phyloP scores from a whole-genome alignment of 2,888 invertebrate species.

The Polia nebulosa region DNA sequence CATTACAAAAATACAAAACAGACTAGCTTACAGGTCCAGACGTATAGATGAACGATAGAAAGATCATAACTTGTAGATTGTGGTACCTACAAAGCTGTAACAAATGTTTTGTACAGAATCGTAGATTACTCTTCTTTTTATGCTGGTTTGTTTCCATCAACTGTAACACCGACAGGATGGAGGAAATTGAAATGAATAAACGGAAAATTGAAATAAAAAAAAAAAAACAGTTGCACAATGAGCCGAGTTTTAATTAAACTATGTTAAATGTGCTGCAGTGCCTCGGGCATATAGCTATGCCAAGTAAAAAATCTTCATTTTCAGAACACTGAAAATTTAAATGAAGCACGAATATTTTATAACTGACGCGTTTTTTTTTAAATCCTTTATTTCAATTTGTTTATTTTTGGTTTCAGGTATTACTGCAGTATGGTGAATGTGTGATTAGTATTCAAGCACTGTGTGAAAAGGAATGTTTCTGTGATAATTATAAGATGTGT shows the following conservation, averaged over 20 bases:
- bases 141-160: not conserved
- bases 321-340: constrained; percentile 4
- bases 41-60: not conserved
- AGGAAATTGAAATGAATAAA: constrained; percentile 22
- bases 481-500: constrained; percentile 60
- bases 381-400: constrained; percentile 37
- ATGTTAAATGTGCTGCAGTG: constrained; percentile 25
- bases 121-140: not conserved
- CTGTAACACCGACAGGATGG: not conserved
- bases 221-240: constrained; percentile 5
- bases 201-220: constrained; percentile 1
- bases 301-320: constrained; percentile 34
- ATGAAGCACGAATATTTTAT: constrained; percentile 27
- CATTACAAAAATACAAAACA: not conserved
- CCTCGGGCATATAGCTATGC: constrained; percentile 21
- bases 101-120: not conserved
- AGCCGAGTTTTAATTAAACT: constrained; percentile 36
- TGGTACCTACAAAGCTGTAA: too few relatives aligned
- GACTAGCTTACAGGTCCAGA: too few relatives aligned
- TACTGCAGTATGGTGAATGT: constrained; percentile 60
- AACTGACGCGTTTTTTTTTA: constrained; percentile 16
- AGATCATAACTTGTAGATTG: too few relatives aligned
- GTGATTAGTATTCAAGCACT: constrained; percentile 40
- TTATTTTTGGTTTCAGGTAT: constrained; percentile 69
- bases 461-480: constrained; percentile 41